Percentiles rank a stretch among this genome's conserved stretches.
phyloP scores from a whole-genome alignment of 1,140 invertebrate species.

The Leptinotarsa lineolata region DNA sequence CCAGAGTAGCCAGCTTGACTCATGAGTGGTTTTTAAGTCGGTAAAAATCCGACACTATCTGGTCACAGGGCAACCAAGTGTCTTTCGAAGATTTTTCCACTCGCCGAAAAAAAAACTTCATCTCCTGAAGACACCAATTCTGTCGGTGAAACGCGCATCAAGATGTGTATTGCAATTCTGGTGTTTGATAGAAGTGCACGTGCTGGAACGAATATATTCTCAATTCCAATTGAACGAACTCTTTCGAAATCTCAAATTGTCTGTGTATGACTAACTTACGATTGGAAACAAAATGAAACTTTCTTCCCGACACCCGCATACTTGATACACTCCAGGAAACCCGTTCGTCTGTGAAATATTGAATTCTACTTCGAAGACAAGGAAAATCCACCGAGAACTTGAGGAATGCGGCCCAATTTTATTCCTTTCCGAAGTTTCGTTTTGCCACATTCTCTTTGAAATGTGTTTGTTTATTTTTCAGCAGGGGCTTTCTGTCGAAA shows the following conservation, averaged over 20 bases:
- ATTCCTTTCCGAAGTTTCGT: background rate
- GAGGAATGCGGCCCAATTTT: slow-evolving; percentile 11
- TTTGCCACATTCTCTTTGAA: background rate
- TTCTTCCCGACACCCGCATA: background rate
- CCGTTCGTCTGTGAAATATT: slow-evolving; percentile 3
- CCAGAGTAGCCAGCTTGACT: no score
- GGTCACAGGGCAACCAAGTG: no score
- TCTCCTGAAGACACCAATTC: no score
- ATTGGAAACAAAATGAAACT: background rate
- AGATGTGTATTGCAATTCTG: background rate
- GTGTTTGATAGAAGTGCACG: no score
- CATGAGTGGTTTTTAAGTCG: no score
- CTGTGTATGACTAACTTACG: background rate
- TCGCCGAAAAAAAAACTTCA: no score
- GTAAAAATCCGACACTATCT: no score
- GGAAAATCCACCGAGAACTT: slow-evolving; percentile 11
- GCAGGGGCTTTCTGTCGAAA: background rate
- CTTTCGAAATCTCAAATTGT: background rate
- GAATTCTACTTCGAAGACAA: slow-evolving; percentile 1
- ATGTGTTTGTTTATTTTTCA: slow-evolving; percentile 18
- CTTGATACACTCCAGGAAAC: background rate
- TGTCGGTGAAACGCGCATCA: background rate
- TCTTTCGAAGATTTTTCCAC: no score
- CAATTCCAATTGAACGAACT: background rate
- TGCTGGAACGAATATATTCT: no score